Conservation (phyloP, 2,888 invertebrate genomes). For the Hoplodrina blanda region DNA sequence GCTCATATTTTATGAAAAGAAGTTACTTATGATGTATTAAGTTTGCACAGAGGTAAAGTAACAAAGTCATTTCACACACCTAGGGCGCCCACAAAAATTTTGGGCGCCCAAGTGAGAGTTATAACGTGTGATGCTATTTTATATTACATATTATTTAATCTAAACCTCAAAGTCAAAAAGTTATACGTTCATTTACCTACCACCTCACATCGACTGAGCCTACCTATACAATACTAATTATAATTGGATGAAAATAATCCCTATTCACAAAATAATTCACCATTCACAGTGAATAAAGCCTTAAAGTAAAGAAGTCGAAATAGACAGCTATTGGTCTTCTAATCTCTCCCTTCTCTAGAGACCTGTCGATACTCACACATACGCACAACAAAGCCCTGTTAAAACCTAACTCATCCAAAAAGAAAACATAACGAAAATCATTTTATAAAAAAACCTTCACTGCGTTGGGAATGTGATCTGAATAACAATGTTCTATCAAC, state of each 20-base stretch:
- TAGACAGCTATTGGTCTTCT: constrained; percentile 39
- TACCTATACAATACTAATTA: neutral
- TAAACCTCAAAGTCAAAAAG: neutral
- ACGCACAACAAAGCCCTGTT: constrained; percentile 43
- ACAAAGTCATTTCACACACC: constrained; percentile 14
- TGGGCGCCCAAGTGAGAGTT: constrained; percentile 6
- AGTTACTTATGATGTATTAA: constrained; percentile 24
- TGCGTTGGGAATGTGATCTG: constrained; percentile 46
- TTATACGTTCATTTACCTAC: neutral
- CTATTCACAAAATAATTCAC: neutral
- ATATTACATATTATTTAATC: constrained; percentile 1
- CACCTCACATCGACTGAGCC: neutral
- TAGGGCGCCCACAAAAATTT: too few relatives aligned
- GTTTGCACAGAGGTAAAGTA: constrained; percentile 15
- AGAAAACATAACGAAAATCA: constrained; percentile 50
- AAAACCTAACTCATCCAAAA: constrained; percentile 52
- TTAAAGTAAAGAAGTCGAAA: constrained; percentile 14
- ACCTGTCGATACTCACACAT: constrained; percentile 23
- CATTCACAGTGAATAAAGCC: constrained; percentile 1
- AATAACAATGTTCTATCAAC: constrained; percentile 53
- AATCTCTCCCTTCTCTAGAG: constrained; percentile 36
- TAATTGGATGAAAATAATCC: neutral
- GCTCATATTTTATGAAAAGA: constrained; percentile 41
- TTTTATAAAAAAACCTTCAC: constrained; percentile 49
- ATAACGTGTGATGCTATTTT: neutral